phyloP scores from a whole-genome alignment of 2,888 invertebrate species.

The Lasioglossum leucozonium region DNA sequence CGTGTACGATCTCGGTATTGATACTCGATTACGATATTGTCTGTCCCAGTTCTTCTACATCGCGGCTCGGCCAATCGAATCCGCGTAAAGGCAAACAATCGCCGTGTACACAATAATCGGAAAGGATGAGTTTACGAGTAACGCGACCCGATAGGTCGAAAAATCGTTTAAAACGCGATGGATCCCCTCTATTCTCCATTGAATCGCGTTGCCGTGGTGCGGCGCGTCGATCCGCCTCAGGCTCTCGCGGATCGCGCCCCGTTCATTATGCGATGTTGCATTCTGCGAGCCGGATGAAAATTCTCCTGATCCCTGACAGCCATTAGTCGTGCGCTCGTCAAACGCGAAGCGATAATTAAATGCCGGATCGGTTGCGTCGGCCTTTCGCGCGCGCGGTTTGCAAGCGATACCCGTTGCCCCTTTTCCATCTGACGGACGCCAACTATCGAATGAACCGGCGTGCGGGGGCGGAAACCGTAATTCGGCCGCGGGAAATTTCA shows the following conservation, averaged over 20 bases:
- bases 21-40: not conserved
- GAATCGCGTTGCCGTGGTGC: not conserved
- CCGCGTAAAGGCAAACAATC: not conserved
- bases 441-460: constrained; percentile 16
- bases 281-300: constrained; percentile 18
- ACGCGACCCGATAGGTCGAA: not conserved
- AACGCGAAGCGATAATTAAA: constrained; percentile 21
- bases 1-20: not conserved
- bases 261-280: constrained; percentile 27
- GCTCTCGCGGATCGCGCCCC: constrained; percentile 23
- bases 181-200: not conserved
- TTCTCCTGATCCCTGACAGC: not conserved
- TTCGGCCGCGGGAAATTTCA: constrained; percentile 21
- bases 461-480: constrained; percentile 31
- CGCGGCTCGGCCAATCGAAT: not conserved
- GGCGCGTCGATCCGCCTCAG: not conserved
- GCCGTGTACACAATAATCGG: not conserved
- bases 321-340: constrained; percentile 31
- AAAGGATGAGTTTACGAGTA: constrained; percentile 1
- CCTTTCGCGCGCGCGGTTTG: not conserved
- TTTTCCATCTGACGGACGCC: not conserved
- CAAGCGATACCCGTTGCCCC: not conserved
- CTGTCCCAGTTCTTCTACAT: not conserved
- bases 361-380: constrained; percentile 7
- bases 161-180: constrained; percentile 14